Conservation (phyloP, 37 sponge, comb jelly and placozoan species). For the Cladorhizidae sp. region DNA sequence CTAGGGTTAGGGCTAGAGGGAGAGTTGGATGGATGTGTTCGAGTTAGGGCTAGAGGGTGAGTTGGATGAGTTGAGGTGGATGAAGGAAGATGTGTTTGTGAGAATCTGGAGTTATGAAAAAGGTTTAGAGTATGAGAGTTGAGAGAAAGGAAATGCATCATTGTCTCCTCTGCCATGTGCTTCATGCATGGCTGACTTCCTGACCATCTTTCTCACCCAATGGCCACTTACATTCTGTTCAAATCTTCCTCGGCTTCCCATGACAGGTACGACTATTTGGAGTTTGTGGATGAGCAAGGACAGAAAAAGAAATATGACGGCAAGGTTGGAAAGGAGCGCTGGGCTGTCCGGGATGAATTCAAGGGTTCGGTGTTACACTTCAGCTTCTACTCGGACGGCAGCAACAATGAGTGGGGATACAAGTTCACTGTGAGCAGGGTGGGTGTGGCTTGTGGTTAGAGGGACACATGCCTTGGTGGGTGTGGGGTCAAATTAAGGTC, state of each 20-base stretch:
- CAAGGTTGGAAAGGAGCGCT: constrained; percentile 54
- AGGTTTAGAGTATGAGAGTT: too few relatives aligned
- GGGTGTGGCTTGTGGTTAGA: not conserved
- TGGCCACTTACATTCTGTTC: too few relatives aligned
- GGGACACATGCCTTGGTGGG: not conserved
- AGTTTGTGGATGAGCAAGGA: constrained; percentile 72
- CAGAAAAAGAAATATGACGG: constrained; percentile 52
- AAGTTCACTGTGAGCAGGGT: constrained; percentile 77
- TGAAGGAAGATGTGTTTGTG: too few relatives aligned
- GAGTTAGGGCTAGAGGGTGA: too few relatives aligned
- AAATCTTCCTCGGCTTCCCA: not conserved
- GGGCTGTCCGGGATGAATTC: constrained; percentile 71
- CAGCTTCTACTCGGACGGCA: constrained; percentile 73
- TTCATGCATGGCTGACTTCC: too few relatives aligned
- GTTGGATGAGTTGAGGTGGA: too few relatives aligned
- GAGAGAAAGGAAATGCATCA: too few relatives aligned
- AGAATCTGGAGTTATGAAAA: too few relatives aligned
- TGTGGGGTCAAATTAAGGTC: not conserved
- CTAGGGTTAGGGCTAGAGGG: too few relatives aligned
- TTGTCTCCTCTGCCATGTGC: too few relatives aligned
- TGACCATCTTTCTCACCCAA: too few relatives aligned
- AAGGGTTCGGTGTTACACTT: constrained; percentile 66
- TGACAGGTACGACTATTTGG: constrained; percentile 79
- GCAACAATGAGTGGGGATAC: constrained; percentile 86
- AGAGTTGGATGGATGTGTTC: too few relatives aligned